Evolutionary conservation across 2,113 vertebrate genomes (phyloP).

Genomic region (Trematocara zebra): DNA sequence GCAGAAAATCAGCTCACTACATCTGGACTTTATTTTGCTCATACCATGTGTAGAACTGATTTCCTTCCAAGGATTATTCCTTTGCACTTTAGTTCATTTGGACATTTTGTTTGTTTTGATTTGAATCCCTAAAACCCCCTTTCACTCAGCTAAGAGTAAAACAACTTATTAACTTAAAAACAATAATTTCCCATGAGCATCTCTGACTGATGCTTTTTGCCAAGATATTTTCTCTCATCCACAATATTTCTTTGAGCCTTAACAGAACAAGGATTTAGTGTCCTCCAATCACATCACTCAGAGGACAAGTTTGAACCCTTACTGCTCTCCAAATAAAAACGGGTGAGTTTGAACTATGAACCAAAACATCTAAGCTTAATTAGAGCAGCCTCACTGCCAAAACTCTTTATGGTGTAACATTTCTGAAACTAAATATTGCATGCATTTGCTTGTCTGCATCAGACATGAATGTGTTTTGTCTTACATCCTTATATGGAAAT

Average conservation of each 20-base stretch:
- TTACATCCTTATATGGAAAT: neutral
- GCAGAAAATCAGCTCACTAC: neutral
- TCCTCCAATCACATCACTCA: conserved; percentile 39
- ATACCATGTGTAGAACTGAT: conserved; percentile 13
- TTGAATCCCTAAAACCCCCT: conserved; percentile 44
- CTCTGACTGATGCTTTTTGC: conserved; percentile 15
- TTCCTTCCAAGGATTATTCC: conserved; percentile 30
- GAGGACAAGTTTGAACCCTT: conserved; percentile 41
- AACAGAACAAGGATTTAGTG: conserved; percentile 59
- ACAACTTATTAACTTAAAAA: conserved; percentile 64
- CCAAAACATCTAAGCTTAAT: conserved; percentile 21
- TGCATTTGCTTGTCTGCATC: neutral
- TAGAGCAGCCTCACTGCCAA: conserved; percentile 9
- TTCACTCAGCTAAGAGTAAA: conserved; percentile 50
- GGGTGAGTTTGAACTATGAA: conserved; percentile 14
- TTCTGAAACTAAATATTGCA: neutral
- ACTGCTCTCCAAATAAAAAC: conserved; percentile 37
- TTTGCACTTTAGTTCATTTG: conserved; percentile 38
- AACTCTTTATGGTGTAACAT: conserved; percentile 9
- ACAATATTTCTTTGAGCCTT: conserved; percentile 53
- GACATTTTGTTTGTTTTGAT: conserved; percentile 58
- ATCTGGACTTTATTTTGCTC: conserved; percentile 31
- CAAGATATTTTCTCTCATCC: conserved; percentile 44
- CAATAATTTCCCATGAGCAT: conserved; percentile 64
- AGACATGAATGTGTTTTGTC: neutral